Evolutionary conservation across 2,888 invertebrate genomes (phyloP), one percentile per base, ranked within the genome.

Genomic region (Temnothorax ravouxi): DNA sequence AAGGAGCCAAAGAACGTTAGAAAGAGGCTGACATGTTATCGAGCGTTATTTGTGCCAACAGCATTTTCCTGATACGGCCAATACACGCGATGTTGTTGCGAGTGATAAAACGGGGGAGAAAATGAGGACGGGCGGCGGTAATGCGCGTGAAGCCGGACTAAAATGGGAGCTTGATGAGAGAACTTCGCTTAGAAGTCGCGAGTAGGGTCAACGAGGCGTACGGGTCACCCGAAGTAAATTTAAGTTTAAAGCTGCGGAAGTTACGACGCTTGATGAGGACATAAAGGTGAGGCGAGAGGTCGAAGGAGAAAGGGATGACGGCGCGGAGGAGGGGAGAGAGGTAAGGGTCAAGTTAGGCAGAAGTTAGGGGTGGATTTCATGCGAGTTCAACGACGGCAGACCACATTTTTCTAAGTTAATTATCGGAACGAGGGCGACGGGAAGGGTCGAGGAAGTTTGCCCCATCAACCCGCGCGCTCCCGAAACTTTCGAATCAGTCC

Each of bases 351-450:
- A 88, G 86, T 89, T 88, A 76, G 87, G 83, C 77, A 52, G 83
- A 82, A 56, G 59, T 80, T 34, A 79, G 41, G 77, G 64, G 72
- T 61, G 85, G 84, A 84, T 89, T 89, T 88, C 89, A 83, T 85
- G 86, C 87, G 88, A 91, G 88, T 87, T 88, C 83, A 87, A 74
- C 86, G 87, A 88, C 75, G 82, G 85, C 84, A 76, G 89, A 87
- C 89, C 91, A 89, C 91, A 92, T 93, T 93, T 93, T 93, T 92
- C 91, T 91, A 93, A 93, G 91, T 93, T 93, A 93, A 93, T 93
- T 93, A 93, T 93, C 91, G 87, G 89, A 88, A 91, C 87, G 89
- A 88, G 88, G 85, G 77, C 85, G 86, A 76, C 79, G 86, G 62
- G 62, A 81, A 80, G 87, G 80, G 76, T 74, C 74, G 83, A 62